phyloP scores from a whole-genome alignment of 2,888 invertebrate genomes.

The Pherbina coryleti region DNA sequence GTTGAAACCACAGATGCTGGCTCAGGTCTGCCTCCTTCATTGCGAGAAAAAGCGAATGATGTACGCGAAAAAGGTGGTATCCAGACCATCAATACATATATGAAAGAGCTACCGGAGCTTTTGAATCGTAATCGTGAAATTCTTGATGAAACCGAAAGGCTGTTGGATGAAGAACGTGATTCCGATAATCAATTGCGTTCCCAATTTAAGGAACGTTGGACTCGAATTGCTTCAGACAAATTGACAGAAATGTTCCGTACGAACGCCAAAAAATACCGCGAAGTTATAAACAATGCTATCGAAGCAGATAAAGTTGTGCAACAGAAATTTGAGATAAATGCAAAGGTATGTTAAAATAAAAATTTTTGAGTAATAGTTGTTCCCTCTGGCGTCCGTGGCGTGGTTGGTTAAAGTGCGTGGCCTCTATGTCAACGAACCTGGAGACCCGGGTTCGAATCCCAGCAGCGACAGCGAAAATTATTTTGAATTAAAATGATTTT shows the following conservation, averaged over 20 bases:
- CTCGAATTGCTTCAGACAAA: conserved; percentile 86
- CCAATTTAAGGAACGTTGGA: conserved; percentile 96
- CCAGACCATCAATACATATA: conserved; percentile 77
- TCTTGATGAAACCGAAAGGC: conserved; percentile 87
- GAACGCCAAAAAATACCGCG: conserved; percentile 92
- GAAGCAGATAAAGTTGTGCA: conserved; percentile 85
- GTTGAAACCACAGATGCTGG: conserved; percentile 83
- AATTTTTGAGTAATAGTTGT: conserved; percentile 48
- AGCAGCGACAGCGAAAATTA: no score
- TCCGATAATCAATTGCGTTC: conserved; percentile 88
- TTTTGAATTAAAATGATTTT: no score
- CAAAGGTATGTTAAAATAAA: conserved; percentile 52
- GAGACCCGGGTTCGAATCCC: no score
- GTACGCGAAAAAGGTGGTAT: conserved; percentile 85
- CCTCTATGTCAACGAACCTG: no score
- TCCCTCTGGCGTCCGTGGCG: neutral
- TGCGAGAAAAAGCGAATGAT: conserved; percentile 86
- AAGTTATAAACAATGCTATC: conserved; percentile 92
- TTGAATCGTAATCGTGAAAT: conserved; percentile 94
- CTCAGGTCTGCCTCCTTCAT: conserved; percentile 86
- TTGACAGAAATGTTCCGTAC: conserved; percentile 90
- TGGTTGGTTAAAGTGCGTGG: no score
- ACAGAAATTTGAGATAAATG: conserved; percentile 86
- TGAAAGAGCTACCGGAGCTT: conserved; percentile 90
- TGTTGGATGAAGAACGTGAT: conserved; percentile 91